A percentile compares a stretch with the other conserved stretches of the same genome.
phyloP scores from a whole-genome alignment of 30 jellyfish, hydroid and myxozoan species.

The Haliclystus octoradiatus region DNA sequence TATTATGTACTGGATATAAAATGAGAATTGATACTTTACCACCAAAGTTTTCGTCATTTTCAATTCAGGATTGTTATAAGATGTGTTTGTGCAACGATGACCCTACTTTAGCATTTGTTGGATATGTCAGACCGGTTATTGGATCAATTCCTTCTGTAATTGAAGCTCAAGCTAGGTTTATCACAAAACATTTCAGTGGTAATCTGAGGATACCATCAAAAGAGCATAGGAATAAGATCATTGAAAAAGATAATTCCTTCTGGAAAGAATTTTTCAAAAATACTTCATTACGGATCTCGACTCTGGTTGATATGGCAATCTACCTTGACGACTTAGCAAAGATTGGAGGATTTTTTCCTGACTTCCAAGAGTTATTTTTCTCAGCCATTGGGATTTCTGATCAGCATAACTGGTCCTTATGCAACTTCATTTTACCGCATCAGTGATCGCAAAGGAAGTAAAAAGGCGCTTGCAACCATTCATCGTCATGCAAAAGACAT shows the following conservation, averaged over 20 bases:
- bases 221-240: constrained; percentile 13
- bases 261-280: constrained; percentile 59
- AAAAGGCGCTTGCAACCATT: constrained; percentile 43
- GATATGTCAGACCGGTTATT: constrained; percentile 73
- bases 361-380: constrained; percentile 57
- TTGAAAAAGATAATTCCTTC: constrained; percentile 31
- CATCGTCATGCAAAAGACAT: constrained; percentile 36
- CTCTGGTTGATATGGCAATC: constrained; percentile 73
- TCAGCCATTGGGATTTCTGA: constrained; percentile 45
- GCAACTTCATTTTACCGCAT: constrained; percentile 67
- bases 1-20: constrained; percentile 73
- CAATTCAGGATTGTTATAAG: constrained; percentile 44
- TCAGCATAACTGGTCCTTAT: constrained; percentile 74
- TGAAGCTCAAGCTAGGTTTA: constrained; percentile 85
- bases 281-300: constrained; percentile 55
- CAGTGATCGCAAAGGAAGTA: constrained; percentile 41
- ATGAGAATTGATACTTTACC: constrained; percentile 52
- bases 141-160: constrained; percentile 87
- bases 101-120: constrained; percentile 62
- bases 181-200: constrained; percentile 54
- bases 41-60: not conserved
- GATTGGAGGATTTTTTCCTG: constrained; percentile 60
- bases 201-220: constrained; percentile 17
- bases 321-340: constrained; percentile 68
- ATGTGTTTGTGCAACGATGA: constrained; percentile 42